Evolutionary conservation across 2,113 vertebrate species (phyloP), one percentile per base, ranked within the genome.

Genomic region (Daboia siamensis): DNA sequence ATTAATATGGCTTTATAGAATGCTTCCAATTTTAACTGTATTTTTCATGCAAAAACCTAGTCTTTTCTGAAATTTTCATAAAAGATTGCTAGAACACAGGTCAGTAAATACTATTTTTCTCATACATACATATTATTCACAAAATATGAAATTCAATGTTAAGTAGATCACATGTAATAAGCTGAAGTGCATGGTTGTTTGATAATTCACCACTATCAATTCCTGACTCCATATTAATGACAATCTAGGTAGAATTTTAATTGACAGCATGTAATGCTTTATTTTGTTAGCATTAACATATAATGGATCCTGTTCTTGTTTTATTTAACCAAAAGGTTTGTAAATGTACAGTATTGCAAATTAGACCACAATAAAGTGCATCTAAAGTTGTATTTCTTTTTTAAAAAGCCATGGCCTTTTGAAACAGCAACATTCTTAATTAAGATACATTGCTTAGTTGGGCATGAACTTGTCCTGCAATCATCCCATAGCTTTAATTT

Each of bases 211-310:
- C 26, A 64, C 29, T 33, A 21, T 57, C 9, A 0, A 13, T 59
- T 93, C 48, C 23, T 5, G 90, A 3, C 46, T 93, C 59, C 29
- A 93, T 39, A 52, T 89, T 39, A 90, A 93, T 48, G 57, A 90
- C 3, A 54, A 26, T 51, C 56, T 92, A 0, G 93, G 92, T 3
- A 86, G 9, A 91, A 94, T 89, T 94, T 15, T 33, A 88, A 33
- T 24, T 3, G 3, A 84, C 90, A 90, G 86, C 26, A 89, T 17
- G n/a, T 86, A 90, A 90, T 89, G 74, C 90, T 93, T 93, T 91
- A 89, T 93, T 91, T 24, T 91, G 59, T 57, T 15, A 92, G 26
- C 3, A 3, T 80, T 85, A 29, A 89, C 88, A 74, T 80, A 59
- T 39, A 52, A 91, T 90, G 90, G 51, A 9, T 90, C 61, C 33